Conservation (phyloP, 2,113 vertebrate species). For the Mustela nigripes region DNA sequence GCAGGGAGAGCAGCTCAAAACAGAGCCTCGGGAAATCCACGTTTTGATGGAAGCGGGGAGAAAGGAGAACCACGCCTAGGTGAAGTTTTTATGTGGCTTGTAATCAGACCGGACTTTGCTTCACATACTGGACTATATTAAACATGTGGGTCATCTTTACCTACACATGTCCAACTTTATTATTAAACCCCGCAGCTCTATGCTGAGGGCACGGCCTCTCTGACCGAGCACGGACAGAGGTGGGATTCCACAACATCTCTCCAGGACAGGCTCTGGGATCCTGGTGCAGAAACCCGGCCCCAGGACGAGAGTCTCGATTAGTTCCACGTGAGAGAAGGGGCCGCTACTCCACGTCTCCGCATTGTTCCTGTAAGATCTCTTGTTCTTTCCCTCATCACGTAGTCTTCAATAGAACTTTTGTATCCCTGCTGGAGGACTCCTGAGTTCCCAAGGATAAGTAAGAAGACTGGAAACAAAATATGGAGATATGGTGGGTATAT, state of each 20-base stretch:
- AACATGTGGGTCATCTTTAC: constrained; percentile 59
- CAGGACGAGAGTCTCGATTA: constrained; percentile 45
- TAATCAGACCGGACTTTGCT: constrained; percentile 4
- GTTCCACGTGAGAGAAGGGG: constrained; percentile 77
- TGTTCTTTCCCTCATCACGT: background rate
- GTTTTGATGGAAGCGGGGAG: background rate
- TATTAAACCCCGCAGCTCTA: constrained; percentile 54
- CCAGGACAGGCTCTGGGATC: background rate
- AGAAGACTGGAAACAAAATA: constrained; percentile 73
- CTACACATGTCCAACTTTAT: constrained; percentile 53
- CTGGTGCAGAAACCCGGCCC: background rate
- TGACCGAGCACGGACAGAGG: constrained; percentile 23
- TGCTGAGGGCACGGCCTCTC: constrained; percentile 49
- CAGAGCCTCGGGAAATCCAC: background rate
- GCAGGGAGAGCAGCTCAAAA: background rate
- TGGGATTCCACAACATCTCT: constrained; percentile 57
- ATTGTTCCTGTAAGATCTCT: constrained; percentile 56
- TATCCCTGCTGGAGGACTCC: constrained; percentile 50
- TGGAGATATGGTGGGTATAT: constrained; percentile 31
- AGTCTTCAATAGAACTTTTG: constrained; percentile 74
- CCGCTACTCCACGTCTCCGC: background rate
- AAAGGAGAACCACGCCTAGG: background rate
- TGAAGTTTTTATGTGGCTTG: background rate
- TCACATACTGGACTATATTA: constrained; percentile 55
- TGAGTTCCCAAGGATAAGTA: constrained; percentile 67